These are phyloP conservation scores for Ophthalmolycus amberensis DNA, from an alignment of 2,113 vertebrate species.

Conservation along the genomic window DNA sequence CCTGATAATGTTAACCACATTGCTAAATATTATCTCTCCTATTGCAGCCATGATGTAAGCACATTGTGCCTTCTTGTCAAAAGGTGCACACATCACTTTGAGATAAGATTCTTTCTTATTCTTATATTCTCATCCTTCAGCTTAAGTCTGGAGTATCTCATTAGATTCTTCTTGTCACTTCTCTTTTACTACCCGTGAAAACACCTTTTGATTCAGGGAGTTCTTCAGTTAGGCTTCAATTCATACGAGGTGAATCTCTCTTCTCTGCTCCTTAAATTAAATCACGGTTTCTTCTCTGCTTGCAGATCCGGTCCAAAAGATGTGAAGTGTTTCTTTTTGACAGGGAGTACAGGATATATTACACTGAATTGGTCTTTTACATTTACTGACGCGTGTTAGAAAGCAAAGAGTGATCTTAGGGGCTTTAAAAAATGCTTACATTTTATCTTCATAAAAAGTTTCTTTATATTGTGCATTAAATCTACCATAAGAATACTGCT, in stretches of 20 bases:
- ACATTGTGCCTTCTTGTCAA: constrained; percentile 33
- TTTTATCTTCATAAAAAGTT: background rate
- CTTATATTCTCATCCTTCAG: constrained; percentile 29
- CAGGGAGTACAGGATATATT: background rate
- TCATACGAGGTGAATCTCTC: background rate
- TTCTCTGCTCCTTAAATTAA: constrained; percentile 7
- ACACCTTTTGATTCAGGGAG: constrained; percentile 47
- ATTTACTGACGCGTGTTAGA: constrained; percentile 1
- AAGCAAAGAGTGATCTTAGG: background rate
- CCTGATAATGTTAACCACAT: constrained; percentile 3
- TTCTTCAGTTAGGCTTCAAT: constrained; percentile 16
- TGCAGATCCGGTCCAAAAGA: constrained; percentile 5
- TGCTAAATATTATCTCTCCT: constrained; percentile 11
- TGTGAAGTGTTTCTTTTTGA: background rate
- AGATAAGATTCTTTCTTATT: constrained; percentile 44
- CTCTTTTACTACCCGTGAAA: constrained; percentile 24
- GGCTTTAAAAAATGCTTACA: background rate
- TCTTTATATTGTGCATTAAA: background rate
- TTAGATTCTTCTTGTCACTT: constrained; percentile 47
- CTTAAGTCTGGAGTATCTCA: constrained; percentile 48
- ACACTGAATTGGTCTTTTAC: background rate
- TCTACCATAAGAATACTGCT: background rate
- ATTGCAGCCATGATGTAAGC: constrained; percentile 11
- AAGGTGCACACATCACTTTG: constrained; percentile 24
- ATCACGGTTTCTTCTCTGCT: background rate